A percentile compares a stretch with the other conserved stretches of the same genome.
Conservation (phyloP, 2,113 vertebrate genomes). For the Lepus timidus region DNA sequence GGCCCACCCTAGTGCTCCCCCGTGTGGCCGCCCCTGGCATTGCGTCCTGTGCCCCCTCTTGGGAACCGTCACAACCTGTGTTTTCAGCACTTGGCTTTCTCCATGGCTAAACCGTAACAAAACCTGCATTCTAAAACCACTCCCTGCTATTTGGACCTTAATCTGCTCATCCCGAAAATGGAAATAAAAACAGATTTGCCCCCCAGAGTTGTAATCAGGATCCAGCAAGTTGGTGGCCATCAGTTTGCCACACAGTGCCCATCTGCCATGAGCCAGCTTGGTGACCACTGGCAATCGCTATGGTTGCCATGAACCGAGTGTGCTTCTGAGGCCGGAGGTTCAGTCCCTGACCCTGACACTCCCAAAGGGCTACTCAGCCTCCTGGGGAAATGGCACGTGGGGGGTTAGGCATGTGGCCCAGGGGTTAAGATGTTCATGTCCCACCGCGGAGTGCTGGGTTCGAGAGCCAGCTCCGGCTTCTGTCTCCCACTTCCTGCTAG, state of each 20-base stretch:
- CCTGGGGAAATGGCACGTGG: background rate
- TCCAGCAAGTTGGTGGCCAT: background rate
- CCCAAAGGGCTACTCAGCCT: background rate
- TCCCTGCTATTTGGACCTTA: background rate
- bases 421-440: too few species aligned
- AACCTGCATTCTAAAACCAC: background rate
- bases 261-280: fast-evolving
- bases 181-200: background rate
- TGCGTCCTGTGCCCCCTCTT: too few species aligned
- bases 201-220: background rate
- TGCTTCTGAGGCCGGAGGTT: background rate
- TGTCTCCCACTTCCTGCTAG: too few species aligned
- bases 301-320: background rate
- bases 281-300: fast-evolving
- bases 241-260: too few species aligned
- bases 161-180: background rate
- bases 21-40: fast-evolving
- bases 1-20: background rate
- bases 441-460: background rate
- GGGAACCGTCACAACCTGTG: background rate
- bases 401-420: too few species aligned
- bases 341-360: background rate
- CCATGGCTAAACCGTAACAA: background rate
- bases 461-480: too few species aligned
- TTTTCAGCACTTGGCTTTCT: background rate